Evolutionary conservation across 2,888 invertebrate species (phyloP).

Genomic region (Caradrina clavipalpis): DNA sequence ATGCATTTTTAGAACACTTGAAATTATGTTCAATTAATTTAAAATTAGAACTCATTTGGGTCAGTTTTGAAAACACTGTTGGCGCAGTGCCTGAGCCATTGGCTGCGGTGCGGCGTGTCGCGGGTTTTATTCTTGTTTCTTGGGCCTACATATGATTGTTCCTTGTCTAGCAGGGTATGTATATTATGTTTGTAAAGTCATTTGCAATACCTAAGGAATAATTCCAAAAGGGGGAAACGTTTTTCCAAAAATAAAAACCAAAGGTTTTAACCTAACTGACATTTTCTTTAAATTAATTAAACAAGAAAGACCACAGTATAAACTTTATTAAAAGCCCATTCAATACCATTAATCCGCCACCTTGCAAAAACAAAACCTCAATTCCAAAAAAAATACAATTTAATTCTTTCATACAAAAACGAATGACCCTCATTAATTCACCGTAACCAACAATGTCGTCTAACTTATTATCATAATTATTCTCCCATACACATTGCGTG

Average conservation of each 20-base stretch:
- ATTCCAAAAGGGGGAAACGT: too few species aligned
- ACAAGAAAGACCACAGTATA: conserved; percentile 18
- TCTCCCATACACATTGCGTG: conserved; percentile 16
- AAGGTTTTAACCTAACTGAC: too few species aligned
- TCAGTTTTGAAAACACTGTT: too few species aligned
- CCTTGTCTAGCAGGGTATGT: conserved; percentile 10
- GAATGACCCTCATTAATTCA: conserved; percentile 40
- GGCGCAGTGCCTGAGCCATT: too few species aligned
- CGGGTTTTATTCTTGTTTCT: too few species aligned
- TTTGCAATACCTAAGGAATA: too few species aligned
- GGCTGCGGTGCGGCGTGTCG: too few species aligned
- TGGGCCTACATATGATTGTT: too few species aligned
- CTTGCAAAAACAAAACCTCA: conserved; percentile 23
- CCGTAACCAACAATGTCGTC: conserved; percentile 9
- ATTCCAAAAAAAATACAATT: conserved; percentile 25
- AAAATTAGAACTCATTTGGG: background rate
- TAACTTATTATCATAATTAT: conserved; percentile 34
- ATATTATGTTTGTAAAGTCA: background rate
- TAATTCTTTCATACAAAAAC: conserved; percentile 19
- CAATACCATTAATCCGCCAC: background rate
- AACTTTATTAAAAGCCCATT: conserved; percentile 14
- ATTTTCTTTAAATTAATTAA: background rate
- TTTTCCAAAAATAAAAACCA: too few species aligned
- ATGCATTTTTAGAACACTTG: background rate
- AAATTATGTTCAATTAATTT: background rate